These are phyloP conservation scores for Cephus rjabovi DNA, from an alignment of 2,888 invertebrate species.

Conservation along the genomic window DNA sequence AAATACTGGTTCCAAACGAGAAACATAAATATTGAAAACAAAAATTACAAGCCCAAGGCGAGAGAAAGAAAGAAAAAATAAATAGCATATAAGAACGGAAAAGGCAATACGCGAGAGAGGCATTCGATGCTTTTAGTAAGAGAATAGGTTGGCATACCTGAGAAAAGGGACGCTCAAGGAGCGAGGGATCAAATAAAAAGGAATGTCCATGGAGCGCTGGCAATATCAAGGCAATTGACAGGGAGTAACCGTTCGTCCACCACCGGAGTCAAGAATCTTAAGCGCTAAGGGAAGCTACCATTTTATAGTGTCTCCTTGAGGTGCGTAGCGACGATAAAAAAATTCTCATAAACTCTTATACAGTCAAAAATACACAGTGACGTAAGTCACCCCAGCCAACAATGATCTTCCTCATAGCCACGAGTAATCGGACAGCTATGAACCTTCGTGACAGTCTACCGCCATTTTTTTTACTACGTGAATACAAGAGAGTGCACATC, in stretches of 20 bases:
- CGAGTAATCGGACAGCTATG: background rate
- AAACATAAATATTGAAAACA: background rate
- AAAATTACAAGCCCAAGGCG: background rate
- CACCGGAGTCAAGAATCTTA: background rate
- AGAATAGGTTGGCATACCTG: background rate
- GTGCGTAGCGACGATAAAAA: background rate
- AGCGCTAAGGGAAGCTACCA: background rate
- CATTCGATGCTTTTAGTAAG: background rate
- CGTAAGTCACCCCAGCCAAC: background rate
- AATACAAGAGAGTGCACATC: background rate
- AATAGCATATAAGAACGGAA: background rate
- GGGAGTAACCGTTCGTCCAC: background rate
- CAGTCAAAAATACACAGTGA: background rate
- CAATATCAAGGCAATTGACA: background rate
- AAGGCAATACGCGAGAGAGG: background rate
- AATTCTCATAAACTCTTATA: background rate
- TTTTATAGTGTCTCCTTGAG: background rate
- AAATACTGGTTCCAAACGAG: background rate
- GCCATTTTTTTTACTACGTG: background rate
- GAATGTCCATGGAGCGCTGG: background rate
- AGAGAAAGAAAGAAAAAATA: background rate
- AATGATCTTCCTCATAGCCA: background rate
- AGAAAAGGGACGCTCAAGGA: background rate
- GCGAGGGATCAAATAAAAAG: background rate
- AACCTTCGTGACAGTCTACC: background rate